Base-by-base conservation (phyloP, 2,113 vertebrate species). In the Hymenochirus boettgeri region DNA sequence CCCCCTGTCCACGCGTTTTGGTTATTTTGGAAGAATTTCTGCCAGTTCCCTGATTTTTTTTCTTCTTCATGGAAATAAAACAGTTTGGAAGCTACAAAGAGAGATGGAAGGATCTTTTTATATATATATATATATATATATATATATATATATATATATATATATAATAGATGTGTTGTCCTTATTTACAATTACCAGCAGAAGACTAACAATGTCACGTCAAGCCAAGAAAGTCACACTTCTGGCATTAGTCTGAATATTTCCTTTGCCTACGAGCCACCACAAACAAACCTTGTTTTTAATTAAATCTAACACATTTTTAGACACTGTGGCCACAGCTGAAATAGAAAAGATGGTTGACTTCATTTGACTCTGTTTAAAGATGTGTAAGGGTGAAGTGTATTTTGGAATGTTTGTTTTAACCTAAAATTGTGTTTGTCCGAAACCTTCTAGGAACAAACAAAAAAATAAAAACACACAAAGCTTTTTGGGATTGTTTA, bases 221-320 rank as follows among this genome's bases (percentile, higher is more conserved):
- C 27, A 22, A 31, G 60, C 73, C 54, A 66, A 65, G 60, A 33
- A 35, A 70, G 67, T 74, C 61, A 67, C 15, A 70, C 65, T 56
- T 76, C 71, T 78, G 75, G 63, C 69, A 31, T 70, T 56, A 60
- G 53, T 21, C 69, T 59, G 69, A 67, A 71, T 71, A 76, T 42
- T 73, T 73, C 70, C 71, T 56, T n/a, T 22, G 56, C 33, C 61
- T 17, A 57, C 2, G 45, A 47, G 72, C 57, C 48, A 66, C 70
- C 42, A 57, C 56, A 58, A 72, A 35, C 22, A 35, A 42, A 47
- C 46, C 65, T 59, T 69, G 24, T 42, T 59, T 69, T 45, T 53
- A 69, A 60, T 69, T 59, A 69, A 59, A 22, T 23, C 54, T 21
- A 42, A 21, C 57, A 39, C 55, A 59, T 59, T 45, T 67, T 59